Conservation (phyloP, 2,797 vertebrate genomes). For the Coreius guichenoti region DNA sequence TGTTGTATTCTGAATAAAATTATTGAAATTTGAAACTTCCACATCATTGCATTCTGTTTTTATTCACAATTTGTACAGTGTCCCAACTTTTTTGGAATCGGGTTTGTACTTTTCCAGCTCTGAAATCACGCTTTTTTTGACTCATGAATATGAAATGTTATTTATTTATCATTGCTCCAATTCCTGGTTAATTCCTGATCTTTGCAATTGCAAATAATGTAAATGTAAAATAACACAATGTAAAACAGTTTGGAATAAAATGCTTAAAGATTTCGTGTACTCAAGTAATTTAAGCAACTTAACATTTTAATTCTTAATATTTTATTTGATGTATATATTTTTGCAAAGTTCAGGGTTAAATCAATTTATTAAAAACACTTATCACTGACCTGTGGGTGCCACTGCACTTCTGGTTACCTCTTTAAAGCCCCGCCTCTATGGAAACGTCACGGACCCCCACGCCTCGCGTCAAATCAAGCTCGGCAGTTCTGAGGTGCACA, state of each 20-base stretch:
- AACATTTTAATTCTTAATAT: background rate
- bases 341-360: background rate
- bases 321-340: background rate
- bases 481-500: constrained; percentile 55
- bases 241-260: background rate
- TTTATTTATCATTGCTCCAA: background rate
- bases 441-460: constrained; percentile 70
- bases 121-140: background rate
- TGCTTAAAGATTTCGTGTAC: background rate
- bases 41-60: no score
- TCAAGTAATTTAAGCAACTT: background rate
- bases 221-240: background rate
- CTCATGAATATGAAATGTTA: no score
- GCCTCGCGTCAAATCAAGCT: constrained; percentile 67
- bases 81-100: no score
- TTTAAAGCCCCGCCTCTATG: constrained; percentile 14
- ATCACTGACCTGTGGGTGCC: background rate
- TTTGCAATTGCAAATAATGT: background rate
- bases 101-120: background rate
- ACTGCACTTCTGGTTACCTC: background rate
- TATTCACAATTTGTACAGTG: no score
- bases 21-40: no score
- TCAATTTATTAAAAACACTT: background rate
- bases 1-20: no score
- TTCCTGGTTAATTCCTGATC: background rate